Evolutionary conservation across 2,113 vertebrate species (phyloP).

Genomic region (Aspiorhynchus laticeps): DNA sequence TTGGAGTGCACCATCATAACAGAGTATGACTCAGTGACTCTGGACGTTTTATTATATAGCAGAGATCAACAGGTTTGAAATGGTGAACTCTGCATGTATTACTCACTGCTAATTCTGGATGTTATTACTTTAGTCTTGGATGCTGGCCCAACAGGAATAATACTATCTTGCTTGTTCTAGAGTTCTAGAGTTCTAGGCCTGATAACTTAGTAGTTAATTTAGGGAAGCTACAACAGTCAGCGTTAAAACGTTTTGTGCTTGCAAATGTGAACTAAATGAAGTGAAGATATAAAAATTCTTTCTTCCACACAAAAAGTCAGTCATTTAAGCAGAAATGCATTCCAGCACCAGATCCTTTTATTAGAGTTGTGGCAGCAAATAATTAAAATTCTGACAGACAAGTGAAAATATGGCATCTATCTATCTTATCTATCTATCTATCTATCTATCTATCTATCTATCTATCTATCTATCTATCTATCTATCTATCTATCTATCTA

Average conservation of each 20-base stretch:
- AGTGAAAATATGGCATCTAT: too few species aligned
- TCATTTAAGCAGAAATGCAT: neutral
- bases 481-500: too few species aligned
- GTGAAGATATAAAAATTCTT: neutral
- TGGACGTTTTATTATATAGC: neutral
- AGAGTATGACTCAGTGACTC: slow-evolving; percentile 19
- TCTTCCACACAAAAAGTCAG: neutral
- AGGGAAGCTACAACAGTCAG: neutral
- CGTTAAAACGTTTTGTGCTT: neutral
- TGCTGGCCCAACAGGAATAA: neutral
- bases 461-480: too few species aligned
- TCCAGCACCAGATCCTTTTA: neutral
- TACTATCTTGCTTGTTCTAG: neutral
- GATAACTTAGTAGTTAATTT: neutral
- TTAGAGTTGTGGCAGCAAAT: neutral
- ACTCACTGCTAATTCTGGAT: slow-evolving; percentile 11
- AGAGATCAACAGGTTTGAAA: slow-evolving; percentile 27
- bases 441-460: too few species aligned
- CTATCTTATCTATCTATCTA: too few species aligned
- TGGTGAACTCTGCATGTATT: neutral
- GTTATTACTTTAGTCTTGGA: neutral
- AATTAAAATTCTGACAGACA: neutral
- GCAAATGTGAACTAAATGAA: neutral
- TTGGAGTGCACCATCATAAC: neutral
- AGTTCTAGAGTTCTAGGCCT: neutral